Percentiles rank a stretch among this genome's conserved stretches.
Conservation (phyloP, 2,888 invertebrate genomes). For the Myathropa florea region DNA sequence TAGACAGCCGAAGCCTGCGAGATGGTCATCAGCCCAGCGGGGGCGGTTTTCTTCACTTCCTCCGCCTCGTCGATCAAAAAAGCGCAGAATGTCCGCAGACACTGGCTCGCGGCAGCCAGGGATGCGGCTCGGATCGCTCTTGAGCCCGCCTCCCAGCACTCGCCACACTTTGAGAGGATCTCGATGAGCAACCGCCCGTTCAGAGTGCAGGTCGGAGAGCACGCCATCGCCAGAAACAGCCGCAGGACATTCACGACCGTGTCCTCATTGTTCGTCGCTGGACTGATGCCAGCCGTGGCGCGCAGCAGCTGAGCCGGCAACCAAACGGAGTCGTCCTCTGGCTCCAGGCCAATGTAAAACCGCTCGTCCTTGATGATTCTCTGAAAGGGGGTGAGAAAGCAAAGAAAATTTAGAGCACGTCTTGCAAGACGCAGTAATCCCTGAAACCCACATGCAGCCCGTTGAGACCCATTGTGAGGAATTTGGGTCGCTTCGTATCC, state of each 20-base stretch:
- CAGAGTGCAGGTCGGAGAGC: conserved; percentile 93
- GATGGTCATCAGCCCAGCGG: conserved; percentile 82
- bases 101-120: conserved; percentile 94
- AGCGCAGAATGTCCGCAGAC: conserved; percentile 91
- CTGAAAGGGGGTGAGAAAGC: conserved; percentile 82
- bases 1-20: conserved; percentile 89
- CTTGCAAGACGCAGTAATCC: not conserved
- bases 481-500: conserved; percentile 92
- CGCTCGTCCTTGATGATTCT: conserved; percentile 94
- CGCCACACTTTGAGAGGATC: conserved; percentile 91
- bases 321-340: conserved; percentile 96
- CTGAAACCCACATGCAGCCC: conserved; percentile 91
- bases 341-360: conserved; percentile 94
- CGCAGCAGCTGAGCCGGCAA: conserved; percentile 94
- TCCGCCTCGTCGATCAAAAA: conserved; percentile 85
- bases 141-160: conserved; percentile 89
- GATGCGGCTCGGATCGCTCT: conserved; percentile 93
- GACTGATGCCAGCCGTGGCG: conserved; percentile 85
- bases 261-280: conserved; percentile 88
- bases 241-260: conserved; percentile 88
- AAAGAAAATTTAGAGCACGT: not conserved
- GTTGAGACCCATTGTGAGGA: conserved; percentile 90
- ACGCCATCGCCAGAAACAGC: conserved; percentile 92
- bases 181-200: conserved; percentile 94
- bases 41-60: conserved; percentile 82